A percentile compares a stretch with the other conserved stretches of the same genome.
Conservation (phyloP, 2,113 vertebrate species). For the Irena cyanogastra region DNA sequence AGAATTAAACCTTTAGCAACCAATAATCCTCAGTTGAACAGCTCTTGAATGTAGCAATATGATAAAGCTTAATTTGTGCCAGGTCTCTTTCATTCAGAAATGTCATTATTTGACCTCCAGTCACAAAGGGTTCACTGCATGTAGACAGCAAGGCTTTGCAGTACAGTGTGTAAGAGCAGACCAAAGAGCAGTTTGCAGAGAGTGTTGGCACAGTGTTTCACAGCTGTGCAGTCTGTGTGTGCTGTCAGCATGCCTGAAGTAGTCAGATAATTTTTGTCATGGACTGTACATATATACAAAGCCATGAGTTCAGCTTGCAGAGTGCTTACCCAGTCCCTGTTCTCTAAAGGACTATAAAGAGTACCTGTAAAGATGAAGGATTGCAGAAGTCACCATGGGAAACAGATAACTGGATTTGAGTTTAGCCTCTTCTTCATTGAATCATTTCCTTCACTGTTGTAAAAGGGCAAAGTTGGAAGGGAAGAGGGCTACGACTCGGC, state of each 20-base stretch:
- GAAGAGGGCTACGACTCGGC: background rate
- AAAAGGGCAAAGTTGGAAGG: background rate
- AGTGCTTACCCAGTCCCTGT: background rate
- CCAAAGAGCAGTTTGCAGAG: background rate
- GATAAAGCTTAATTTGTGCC: background rate
- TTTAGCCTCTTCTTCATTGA: background rate
- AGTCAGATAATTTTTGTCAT: background rate
- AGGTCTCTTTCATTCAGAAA: background rate
- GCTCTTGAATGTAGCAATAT: background rate
- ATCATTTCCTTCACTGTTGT: background rate
- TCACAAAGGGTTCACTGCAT: background rate
- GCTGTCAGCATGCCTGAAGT: background rate
- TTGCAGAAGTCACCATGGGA: background rate
- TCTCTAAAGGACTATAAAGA: background rate
- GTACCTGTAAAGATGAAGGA: background rate
- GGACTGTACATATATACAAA: background rate
- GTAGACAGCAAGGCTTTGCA: background rate
- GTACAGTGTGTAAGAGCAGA: background rate
- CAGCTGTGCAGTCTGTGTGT: background rate
- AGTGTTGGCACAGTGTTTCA: background rate
- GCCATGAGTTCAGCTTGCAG: background rate
- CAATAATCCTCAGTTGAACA: background rate
- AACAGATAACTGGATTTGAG: background rate
- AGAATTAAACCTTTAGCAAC: background rate
- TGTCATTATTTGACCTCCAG: background rate